Conservation (phyloP, 2,113 vertebrate genomes). For the Egretta garzetta region DNA sequence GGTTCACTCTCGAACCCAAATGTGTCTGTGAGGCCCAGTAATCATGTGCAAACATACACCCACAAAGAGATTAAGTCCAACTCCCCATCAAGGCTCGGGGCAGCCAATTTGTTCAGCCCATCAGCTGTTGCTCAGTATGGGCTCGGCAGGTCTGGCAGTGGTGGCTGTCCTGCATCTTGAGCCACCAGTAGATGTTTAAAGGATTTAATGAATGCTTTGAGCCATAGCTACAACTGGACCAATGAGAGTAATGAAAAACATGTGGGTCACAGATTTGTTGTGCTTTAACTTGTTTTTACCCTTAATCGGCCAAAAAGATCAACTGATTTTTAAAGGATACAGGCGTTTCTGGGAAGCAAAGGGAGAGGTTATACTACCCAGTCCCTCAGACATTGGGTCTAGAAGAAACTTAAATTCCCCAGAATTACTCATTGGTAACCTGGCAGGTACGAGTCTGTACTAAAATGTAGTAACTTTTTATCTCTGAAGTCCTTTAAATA, state of each 20-base stretch:
- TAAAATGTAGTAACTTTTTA: neutral
- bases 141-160: neutral
- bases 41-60: neutral
- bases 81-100: neutral
- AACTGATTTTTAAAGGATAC: neutral
- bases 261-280: neutral
- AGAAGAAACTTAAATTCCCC: neutral
- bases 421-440: neutral
- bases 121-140: neutral
- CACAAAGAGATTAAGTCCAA: neutral
- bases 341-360: neutral
- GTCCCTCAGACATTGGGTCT: neutral
- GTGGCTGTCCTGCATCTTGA: accelerated
- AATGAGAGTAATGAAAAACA: neutral
- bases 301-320: neutral
- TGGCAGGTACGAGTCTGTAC: neutral
- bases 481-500: neutral
- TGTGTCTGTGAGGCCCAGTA: neutral
- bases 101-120: accelerated
- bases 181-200: neutral
- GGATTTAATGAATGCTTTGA: neutral
- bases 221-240: neutral
- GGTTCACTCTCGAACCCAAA: neutral
- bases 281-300: neutral
- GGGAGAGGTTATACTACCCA: neutral